Evolutionary conservation across 2,888 invertebrate genomes (phyloP).

Genomic region (Nezara viridula): DNA sequence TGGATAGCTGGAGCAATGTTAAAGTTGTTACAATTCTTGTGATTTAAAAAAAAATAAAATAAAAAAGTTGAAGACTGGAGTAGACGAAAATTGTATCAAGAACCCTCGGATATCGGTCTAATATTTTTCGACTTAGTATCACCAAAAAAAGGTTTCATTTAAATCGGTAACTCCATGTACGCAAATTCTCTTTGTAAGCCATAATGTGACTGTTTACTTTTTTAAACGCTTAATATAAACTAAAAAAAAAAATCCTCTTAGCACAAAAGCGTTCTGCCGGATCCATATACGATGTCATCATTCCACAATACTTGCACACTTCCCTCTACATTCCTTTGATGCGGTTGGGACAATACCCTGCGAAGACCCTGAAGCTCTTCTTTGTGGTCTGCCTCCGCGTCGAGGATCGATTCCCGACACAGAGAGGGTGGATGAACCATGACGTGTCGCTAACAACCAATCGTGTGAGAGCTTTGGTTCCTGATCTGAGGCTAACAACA

Average conservation of each 20-base stretch:
- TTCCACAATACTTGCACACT: neutral
- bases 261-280: neutral
- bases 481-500: neutral
- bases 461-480: conserved; percentile 30
- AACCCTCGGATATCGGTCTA: no score
- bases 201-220: no score
- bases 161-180: no score
- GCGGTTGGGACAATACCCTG: neutral
- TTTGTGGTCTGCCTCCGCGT: neutral
- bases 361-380: neutral
- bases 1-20: no score
- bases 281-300: neutral
- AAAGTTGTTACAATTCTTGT: no score
- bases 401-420: neutral
- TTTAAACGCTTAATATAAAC: no score
- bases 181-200: neutral
- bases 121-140: no score
- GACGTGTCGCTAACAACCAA: conserved; percentile 48
- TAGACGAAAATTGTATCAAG: no score
- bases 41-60: no score
- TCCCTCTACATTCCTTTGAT: neutral
- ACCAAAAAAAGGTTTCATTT: no score
- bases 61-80: no score
- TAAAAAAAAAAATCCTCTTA: neutral
- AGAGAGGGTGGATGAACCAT: conserved; percentile 18